Evolutionary conservation across 2,113 vertebrate genomes (phyloP), one percentile per base, ranked within the genome.

Genomic region (Chlorodrepanis virens): DNA sequence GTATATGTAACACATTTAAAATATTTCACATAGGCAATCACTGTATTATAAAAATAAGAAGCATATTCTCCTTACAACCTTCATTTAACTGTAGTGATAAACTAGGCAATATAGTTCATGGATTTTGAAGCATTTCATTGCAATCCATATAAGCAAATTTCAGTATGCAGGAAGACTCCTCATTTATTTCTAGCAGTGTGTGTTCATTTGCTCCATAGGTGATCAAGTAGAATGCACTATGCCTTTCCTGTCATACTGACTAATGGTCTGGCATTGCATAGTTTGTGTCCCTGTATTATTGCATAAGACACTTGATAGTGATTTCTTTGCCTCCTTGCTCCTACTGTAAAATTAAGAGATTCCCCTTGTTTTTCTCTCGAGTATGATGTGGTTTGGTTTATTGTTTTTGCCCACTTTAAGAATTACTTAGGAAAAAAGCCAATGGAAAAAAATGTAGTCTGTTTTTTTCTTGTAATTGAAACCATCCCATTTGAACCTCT

Each of bases 381-480:
- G 40, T 49, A 23, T 33, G 50, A 12, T 21, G 33, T 2, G 12
- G 14, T 68, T 87, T 82, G 22, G 28, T 91, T 84, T 17, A 25
- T 60, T 85, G 65, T 79, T 93, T 72, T 40, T 79, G n/a, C 75
- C 49, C 1, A 5, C 49, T 92, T 56, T 33, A 60, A 82, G 39
- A 88, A 83, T 64, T 68, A 45, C 60, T 65, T 31, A 13, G 9
- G 60, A 47, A 54, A 70, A 75, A 92, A 80, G 7, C 45, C 53
- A 33, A 31, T 45, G n/a, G 33, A 45, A 71, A 91, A 78, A 94
- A 76, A 68, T 14, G 29, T 87, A 68, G 28, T 65, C 37, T 72
- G 42, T 22, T 83, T 93, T 91, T 80, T 85, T 74, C 53, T 64
- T 67, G 37, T 95, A 93, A 90, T 93, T 96, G 79, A 97, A 97